phyloP scores from a whole-genome alignment of 2,888 invertebrate genomes.

The Netelia fuscicornis region DNA sequence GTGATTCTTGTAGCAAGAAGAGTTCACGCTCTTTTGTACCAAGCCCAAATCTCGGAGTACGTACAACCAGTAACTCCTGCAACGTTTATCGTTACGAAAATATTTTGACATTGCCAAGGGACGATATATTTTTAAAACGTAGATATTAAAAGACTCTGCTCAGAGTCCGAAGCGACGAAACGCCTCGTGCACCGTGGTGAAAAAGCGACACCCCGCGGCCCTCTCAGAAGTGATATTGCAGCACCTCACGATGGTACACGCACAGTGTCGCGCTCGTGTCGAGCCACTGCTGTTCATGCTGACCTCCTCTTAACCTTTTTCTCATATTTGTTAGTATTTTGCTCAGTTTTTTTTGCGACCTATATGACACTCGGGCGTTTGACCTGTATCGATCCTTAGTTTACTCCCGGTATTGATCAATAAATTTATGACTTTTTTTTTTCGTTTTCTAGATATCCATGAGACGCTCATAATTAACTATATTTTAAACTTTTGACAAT shows the following conservation, averaged over 20 bases:
- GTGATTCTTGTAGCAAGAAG: background rate
- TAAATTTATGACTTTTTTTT: too few relatives aligned
- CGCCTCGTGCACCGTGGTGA: background rate
- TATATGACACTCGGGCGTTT: slow-evolving; percentile 21
- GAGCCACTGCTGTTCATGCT: slow-evolving; percentile 1
- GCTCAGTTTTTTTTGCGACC: background rate
- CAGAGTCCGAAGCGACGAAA: background rate
- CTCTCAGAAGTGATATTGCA: background rate
- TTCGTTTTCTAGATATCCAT: too few relatives aligned
- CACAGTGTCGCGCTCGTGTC: background rate
- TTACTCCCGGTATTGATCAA: too few relatives aligned
- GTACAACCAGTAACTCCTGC: too few relatives aligned
- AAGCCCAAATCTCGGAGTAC: too few relatives aligned
- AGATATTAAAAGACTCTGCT: background rate
- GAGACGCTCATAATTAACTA: too few relatives aligned
- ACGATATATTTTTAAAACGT: background rate
- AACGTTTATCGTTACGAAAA: background rate
- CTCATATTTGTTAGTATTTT: slow-evolving; percentile 18
- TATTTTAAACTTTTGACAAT: too few relatives aligned
- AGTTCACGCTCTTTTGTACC: too few relatives aligned
- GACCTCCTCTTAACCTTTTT: slow-evolving; percentile 42
- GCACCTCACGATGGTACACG: background rate
- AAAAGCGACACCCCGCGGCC: background rate
- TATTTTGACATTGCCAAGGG: background rate
- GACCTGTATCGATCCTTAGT: background rate